Conservation (phyloP, 2,797 vertebrate species). For the Amblyraja radiata region DNA sequence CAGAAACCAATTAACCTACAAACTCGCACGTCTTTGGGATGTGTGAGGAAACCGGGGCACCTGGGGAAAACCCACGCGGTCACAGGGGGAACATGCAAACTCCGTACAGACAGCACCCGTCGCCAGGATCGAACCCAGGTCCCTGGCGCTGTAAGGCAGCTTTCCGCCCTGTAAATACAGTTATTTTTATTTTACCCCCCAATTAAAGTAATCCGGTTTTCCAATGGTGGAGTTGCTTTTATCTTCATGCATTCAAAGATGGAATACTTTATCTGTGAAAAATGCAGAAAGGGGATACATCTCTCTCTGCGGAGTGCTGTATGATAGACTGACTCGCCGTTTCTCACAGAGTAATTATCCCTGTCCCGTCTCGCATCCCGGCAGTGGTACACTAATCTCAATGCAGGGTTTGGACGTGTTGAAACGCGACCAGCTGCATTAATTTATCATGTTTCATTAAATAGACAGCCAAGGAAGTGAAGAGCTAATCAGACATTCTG, state of each 20-base stretch:
- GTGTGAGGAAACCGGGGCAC: too few species aligned
- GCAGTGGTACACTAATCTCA: constrained; percentile 19
- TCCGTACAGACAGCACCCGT: too few species aligned
- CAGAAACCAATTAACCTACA: too few species aligned
- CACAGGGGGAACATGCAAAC: too few species aligned
- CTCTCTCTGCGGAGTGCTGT: neutral
- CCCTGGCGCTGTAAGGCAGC: too few species aligned
- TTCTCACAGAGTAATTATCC: neutral
- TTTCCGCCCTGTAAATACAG: too few species aligned
- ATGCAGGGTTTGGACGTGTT: constrained; percentile 6
- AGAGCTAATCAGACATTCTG: neutral
- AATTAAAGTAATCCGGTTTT: neutral
- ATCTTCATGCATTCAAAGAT: neutral
- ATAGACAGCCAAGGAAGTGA: constrained; percentile 3
- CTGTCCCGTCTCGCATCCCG: neutral
- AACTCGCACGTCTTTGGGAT: too few species aligned
- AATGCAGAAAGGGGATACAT: neutral
- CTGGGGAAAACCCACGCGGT: too few species aligned
- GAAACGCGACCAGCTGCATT: neutral
- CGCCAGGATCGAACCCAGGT: too few species aligned
- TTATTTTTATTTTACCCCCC: neutral
- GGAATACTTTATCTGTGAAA: constrained; percentile 13
- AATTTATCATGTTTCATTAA: constrained; percentile 32
- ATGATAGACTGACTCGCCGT: neutral
- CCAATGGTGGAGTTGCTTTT: neutral